Conservation (phyloP, 2,888 invertebrate genomes). For the Ommatoiulus sabulosus region DNA sequence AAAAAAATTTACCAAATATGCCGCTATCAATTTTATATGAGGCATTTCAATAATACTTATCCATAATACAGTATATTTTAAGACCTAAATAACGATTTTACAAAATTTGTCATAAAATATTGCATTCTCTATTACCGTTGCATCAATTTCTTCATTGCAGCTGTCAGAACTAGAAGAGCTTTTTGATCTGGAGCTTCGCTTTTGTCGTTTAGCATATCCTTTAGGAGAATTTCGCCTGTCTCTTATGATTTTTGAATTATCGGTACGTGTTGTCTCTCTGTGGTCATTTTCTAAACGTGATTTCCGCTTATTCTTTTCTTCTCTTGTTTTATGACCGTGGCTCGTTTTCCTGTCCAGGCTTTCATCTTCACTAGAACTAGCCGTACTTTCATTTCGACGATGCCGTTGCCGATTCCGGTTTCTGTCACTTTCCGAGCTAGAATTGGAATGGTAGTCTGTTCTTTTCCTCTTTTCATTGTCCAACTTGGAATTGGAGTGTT, state of each 20-base stretch:
- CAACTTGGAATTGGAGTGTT: not conserved
- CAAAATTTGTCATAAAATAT: too few relatives aligned
- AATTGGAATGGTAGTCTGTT: not conserved
- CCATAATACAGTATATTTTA: too few relatives aligned
- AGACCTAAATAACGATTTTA: too few relatives aligned
- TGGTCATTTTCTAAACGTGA: not conserved
- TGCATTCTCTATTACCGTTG: not conserved
- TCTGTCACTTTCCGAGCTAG: not conserved
- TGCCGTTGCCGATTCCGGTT: not conserved
- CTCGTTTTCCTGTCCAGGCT: not conserved
- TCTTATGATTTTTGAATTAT: not conserved
- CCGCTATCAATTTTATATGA: too few relatives aligned
- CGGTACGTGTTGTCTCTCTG: not conserved
- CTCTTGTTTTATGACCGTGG: not conserved
- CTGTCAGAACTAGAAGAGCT: not conserved
- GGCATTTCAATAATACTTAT: too few relatives aligned
- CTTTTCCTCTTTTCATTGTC: not conserved
- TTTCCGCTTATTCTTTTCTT: not conserved
- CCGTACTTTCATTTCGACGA: not conserved
- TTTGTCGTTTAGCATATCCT: not conserved
- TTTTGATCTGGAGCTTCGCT: not conserved
- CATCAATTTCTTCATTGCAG: not conserved
- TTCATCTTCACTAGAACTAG: not conserved
- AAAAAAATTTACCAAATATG: too few relatives aligned
- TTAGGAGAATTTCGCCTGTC: not conserved